Evolutionary conservation across 64 coral and sea anemone species (phyloP), one percentile per base, ranked within the genome.

Genomic region (Stichodactyla helianthus): DNA sequence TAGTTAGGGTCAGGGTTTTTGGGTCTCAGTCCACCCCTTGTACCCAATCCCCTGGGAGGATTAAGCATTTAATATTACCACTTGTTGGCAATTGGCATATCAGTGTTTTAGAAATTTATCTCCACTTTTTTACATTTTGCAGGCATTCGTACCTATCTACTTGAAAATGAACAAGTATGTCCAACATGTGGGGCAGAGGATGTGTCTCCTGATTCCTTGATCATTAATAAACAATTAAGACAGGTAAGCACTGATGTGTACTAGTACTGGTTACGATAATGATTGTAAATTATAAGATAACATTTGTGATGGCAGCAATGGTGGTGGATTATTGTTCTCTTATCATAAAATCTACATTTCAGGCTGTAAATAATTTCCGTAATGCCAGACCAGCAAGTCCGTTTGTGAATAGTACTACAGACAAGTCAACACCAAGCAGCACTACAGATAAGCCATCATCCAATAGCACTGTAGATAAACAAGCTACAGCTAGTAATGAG

Each of bases 361-460:
- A 95, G 93, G 93, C 93, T 79, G 93, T 95, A 7, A 92, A 95
- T 77, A 95, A 85, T 23, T 95, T 95, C 70, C 87, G 80, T 84
- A 86, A 95, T 83, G 86, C 90, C 51, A 92, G 93, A 86, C 88
- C 93, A 9, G 87, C 90, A 7, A 95, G 93, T 65, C 93, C 93
- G 9, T 95, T 86, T 92, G 80, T 92, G 55, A 84, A 83, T 7
- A 84, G 31, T 88, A 25, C 82, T 22, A 9, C 71, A 58, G 59
- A 54, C 52, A 71, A 77, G 15, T 18, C 63, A 54, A 83, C 16
- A 52, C 31, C 71, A 81, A 81, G 6, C 17, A 54, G 12, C 12
- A 18, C 51, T 81, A 50, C 52, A 15, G 17, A 81, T 16, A 81
- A 54, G 19, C 51, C 78, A 51, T 5, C 51, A 20, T 51, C 35